Base-by-base conservation (phyloP, 2,797 vertebrate species). In the Oreortyx pictus region DNA sequence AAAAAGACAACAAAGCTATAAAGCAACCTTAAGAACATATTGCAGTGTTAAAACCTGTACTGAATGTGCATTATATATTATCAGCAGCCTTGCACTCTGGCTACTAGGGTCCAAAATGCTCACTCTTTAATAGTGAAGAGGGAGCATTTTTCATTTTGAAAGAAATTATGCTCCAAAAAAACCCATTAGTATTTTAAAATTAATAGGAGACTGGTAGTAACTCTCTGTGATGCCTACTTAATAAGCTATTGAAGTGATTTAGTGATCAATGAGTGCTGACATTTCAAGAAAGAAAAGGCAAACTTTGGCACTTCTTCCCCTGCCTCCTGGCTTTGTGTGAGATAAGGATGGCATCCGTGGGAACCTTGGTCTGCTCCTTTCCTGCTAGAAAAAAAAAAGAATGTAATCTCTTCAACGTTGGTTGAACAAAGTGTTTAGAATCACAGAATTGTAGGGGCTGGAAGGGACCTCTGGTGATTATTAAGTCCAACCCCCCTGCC, bases 211-310 rank as follows among this genome's bases (percentile, higher is more conserved):
- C 64, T 86, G 70, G 87, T 90, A 65, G 72, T 95, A 97, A 95
- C 91, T 97, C 93, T 93, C 86, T 62, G 86, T 96, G 97, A 89
- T 96, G 97, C 95, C 95, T 97, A 64, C 84, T 94, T 96, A 97
- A 96, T 97, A 96, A 97, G 89, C 81, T 47, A 4, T 91, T 95
- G 86, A 95, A 96, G 82, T 96, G 95, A 97, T 96, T 97, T 97
- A 96, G 91, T 91, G 95, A 95, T 96, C 92, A 97, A 74, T 75
- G 81, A 93, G 56, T 11, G 43, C 20, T 96, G 95, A 94, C 91
- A 96, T 96, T 97, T 96, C 35, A 19, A 81, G 95, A 95, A 86
- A 60, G 65, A 57, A 94, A 96, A 93, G 93, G 80, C 92, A 95
- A 95, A 97, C 84, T 96, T 94, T 74, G 64, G 57, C 84, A 74